Base-by-base conservation (phyloP, 1,140 invertebrate genomes). In the Parapsyche elsis region DNA sequence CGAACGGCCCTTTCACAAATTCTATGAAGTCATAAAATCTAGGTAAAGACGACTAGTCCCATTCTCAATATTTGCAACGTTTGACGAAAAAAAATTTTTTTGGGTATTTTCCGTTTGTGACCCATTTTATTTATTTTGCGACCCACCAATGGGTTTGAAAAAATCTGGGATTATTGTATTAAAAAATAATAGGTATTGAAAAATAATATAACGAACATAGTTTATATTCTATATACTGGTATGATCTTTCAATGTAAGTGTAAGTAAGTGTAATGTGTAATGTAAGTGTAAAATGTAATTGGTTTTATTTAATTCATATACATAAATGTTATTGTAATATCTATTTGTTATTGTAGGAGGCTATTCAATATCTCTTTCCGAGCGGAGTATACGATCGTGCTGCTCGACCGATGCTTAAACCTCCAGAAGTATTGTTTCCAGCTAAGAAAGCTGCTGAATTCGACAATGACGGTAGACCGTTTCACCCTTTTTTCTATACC, bases 361-460 rank as follows among this genome's bases (percentile, higher is more conserved):
- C 97, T 19, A 97, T 99, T 84, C 88, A 92, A 82, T 99, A 99
- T 89, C 87, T 99, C 14, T 94, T 99, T 84, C 98, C 98, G 21
- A 97, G 96, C 79, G 96, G 96, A 5, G 87, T 99, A 67, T 97
- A 91, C 87, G 94, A 96, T 49, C 92, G 91, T 84, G 90, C 89
- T 85, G 96, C 97, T 4, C 90, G 95, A 71, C 97, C 98, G 0
- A 85, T 94, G 0, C 95, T 99, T 95, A 94, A 92, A 84, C 93
- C 94, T 30, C 97, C 97, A 30, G 91, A 93, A 84, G 92, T 96
- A 88, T 89, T 98, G 23, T 97, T 95, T 89, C 95, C 95, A n/a
- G 89, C 91, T 30, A 90, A 91, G 78, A 96, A 96, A 92, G 95
- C 92, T 75, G 96, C 97, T 14, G 93, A 98, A 87, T 99, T 99